Evolutionary conservation across 2,797 vertebrate genomes (phyloP).

Genomic region (Bucorvus abyssinicus): DNA sequence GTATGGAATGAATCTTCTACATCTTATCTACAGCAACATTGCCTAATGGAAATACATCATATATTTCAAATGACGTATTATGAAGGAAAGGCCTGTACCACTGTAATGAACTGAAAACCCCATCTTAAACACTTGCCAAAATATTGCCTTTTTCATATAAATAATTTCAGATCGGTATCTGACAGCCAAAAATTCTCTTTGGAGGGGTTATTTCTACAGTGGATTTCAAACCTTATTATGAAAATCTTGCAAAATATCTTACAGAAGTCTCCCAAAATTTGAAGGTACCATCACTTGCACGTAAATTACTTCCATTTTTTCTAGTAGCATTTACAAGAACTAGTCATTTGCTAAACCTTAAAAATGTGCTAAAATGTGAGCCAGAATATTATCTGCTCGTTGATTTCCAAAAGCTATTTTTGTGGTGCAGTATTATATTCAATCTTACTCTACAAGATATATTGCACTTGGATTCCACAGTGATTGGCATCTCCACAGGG

Average conservation of each 20-base stretch:
- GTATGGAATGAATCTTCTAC: background rate
- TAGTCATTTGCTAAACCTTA: background rate
- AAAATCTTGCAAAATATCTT: background rate
- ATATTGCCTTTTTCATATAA: background rate
- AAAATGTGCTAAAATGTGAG: background rate
- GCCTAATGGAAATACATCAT: background rate
- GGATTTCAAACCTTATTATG: background rate
- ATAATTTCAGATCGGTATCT: background rate
- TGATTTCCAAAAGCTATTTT: background rate
- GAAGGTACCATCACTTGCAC: background rate
- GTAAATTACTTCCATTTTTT: background rate
- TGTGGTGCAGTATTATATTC: background rate
- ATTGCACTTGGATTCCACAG: background rate
- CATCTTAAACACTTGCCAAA: background rate
- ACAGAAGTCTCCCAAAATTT: background rate
- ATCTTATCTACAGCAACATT: background rate
- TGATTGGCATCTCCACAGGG: background rate
- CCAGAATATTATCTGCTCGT: background rate
- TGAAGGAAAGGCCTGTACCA: background rate
- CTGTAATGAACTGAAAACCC: background rate
- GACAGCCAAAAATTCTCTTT: background rate
- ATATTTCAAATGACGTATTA: background rate
- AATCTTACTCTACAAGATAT: background rate
- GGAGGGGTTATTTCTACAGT: background rate
- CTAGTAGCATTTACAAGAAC: background rate